Conservation (phyloP, 2,113 vertebrate genomes). For the Takifugu flavidus region DNA sequence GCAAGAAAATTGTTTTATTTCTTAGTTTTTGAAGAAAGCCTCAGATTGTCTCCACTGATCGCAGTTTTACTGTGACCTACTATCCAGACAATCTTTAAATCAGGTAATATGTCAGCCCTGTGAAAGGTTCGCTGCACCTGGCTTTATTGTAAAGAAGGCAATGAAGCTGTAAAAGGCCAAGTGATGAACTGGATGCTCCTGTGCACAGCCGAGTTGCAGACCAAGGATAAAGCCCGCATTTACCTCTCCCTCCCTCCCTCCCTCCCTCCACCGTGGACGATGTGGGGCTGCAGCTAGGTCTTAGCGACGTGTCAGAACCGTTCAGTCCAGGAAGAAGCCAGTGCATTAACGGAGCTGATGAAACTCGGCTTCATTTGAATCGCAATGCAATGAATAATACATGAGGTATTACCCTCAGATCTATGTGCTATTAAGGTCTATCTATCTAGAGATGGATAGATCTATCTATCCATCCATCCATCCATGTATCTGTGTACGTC, state of each 20-base stretch:
- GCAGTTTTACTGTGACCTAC: slow-evolving; percentile 52
- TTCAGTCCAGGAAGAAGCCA: slow-evolving; percentile 45
- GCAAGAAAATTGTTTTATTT: slow-evolving; percentile 44
- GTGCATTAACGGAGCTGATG: slow-evolving; percentile 51
- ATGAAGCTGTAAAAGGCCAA: slow-evolving; percentile 64
- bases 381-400: slow-evolving; percentile 62
- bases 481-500: not conserved
- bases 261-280: slow-evolving; percentile 19
- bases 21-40: slow-evolving; percentile 49
- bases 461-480: not conserved
- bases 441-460: too few relatives aligned
- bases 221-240: slow-evolving; percentile 57
- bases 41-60: slow-evolving; percentile 56
- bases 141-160: slow-evolving; percentile 63
- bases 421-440: slow-evolving; percentile 15
- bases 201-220: slow-evolving; percentile 37
- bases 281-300: slow-evolving; percentile 23
- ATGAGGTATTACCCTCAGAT: slow-evolving; percentile 37
- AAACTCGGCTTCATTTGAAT: slow-evolving; percentile 48
- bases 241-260: slow-evolving; percentile 37
- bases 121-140: slow-evolving; percentile 54
- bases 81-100: slow-evolving; percentile 61
- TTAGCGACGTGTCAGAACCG: slow-evolving; percentile 46
- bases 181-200: slow-evolving; percentile 60
- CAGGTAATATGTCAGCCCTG: slow-evolving; percentile 62